Conservation (phyloP, 2,113 vertebrate genomes). For the Heliornis fulica region DNA sequence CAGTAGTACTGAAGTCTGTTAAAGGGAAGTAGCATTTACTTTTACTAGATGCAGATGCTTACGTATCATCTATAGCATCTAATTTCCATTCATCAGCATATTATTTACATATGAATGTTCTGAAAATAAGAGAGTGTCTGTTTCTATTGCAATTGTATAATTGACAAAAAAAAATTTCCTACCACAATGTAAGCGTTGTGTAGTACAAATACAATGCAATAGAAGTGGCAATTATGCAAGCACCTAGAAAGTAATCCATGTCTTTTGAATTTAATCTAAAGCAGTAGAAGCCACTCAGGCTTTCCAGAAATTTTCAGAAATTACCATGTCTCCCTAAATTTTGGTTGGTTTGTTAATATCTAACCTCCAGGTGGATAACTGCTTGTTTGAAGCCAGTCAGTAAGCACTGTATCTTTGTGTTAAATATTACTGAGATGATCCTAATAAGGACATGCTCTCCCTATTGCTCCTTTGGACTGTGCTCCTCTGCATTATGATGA, state of each 20-base stretch:
- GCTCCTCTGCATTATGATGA: background rate
- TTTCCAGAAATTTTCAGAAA: background rate
- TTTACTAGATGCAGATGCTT: conserved; percentile 62
- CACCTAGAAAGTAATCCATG: background rate
- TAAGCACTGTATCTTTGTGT: background rate
- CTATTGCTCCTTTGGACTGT: background rate
- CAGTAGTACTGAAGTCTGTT: conserved; percentile 9
- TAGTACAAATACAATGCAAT: conserved; percentile 2
- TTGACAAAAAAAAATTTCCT: conserved; percentile 52
- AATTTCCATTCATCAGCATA: conserved; percentile 81
- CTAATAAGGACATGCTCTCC: background rate
- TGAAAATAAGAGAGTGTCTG: conserved; percentile 64
- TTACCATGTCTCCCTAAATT: background rate
- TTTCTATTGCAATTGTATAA: conserved; percentile 65
- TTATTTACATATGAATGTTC: conserved; percentile 78
- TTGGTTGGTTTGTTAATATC: background rate
- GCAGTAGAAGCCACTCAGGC: background rate
- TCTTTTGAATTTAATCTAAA: conserved; percentile 5
- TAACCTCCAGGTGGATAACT: background rate
- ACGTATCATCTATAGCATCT: conserved; percentile 71
- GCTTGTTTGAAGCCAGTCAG: background rate
- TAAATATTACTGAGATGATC: background rate
- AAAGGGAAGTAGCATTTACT: conserved; percentile 47
- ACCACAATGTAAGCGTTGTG: background rate
- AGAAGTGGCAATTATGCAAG: background rate